Evolutionary conservation across 2,797 vertebrate genomes (phyloP), one percentile per base, ranked within the genome.

Genomic region (Centroberyx gerrardi): DNA sequence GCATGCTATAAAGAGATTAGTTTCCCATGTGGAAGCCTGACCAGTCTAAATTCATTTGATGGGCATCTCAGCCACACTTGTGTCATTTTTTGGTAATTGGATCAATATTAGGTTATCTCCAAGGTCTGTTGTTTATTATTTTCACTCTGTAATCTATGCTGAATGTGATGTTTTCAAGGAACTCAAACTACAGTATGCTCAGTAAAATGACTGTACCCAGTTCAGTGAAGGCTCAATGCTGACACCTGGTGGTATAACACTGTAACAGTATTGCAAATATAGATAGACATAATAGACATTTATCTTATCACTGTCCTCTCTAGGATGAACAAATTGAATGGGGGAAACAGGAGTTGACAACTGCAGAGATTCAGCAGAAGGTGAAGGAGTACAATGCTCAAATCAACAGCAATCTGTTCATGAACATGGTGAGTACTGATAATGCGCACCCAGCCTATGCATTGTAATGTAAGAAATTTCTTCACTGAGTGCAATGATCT

Each of bases 371-470:
- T 78, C 97, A 97, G 87, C 96, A 97, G 94, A 96, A 97, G 76
- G 96, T 99, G 86, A 98, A 96, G 89, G 97, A 98, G 67, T 99
- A 98, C 92, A 99, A 99, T 38, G 92, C 96, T 74, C 97, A 98
- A 85, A 97, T 99, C 92, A 97, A 99, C 91, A 98, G 97, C 92
- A 99, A 99, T 84, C 96, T 99, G 78, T 98, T 99, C 93, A 99
- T 99, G 98, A 97, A 97, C 88, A 89, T 96, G 96, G 98, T 99
- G 92, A 76, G 95, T 85, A 5, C 4, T 17, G 10, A 17, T 4
- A 9, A 42, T 54, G 73, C 0, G 55, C 28, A 40, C 15, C 18
- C 8, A 10, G 52, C 17, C 4, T 29, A 46, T 48, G 0, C 10
- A 36, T 64, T 74, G 74, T 9, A 18, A 6, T 53, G 8, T 27